A percentile compares a stretch with the other conserved stretches of the same genome.
Conservation (phyloP, 2,797 vertebrate species). For the Chiloscyllium punctatum region DNA sequence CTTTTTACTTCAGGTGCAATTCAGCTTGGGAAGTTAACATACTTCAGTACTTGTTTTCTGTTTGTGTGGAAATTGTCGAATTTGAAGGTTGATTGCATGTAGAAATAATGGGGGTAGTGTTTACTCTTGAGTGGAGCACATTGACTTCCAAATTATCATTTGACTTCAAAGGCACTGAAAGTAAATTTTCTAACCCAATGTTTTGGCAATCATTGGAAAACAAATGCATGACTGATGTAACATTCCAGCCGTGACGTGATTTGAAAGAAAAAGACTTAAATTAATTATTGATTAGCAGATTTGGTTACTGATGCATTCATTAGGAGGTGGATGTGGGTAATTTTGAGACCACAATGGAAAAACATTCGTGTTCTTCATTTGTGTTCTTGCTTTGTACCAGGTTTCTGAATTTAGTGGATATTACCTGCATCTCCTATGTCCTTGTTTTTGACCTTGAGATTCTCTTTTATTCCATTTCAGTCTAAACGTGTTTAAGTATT, state of each 20-base stretch:
- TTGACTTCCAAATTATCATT: neutral
- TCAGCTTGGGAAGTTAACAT: neutral
- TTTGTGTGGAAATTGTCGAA: neutral
- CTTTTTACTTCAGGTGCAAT: neutral
- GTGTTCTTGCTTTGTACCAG: neutral
- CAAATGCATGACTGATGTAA: neutral
- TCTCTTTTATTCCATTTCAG: neutral
- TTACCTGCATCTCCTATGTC: neutral
- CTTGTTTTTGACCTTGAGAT: neutral
- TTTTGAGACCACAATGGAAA: neutral
- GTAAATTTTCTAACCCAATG: neutral
- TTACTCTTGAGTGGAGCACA: neutral
- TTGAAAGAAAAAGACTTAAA: neutral
- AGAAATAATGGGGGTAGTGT: neutral
- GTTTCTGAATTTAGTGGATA: neutral
- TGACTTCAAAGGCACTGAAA: neutral
- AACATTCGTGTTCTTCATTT: neutral
- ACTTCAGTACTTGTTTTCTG: neutral
- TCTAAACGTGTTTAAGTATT: neutral
- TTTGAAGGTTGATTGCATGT: neutral
- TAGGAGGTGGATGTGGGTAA: neutral
- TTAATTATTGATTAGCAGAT: neutral
- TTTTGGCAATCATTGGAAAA: neutral
- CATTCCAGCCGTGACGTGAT: neutral
- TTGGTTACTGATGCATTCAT: neutral